Evolutionary conservation across 2,113 vertebrate genomes (phyloP).

Genomic region (Paramormyrops kingsleyae): DNA sequence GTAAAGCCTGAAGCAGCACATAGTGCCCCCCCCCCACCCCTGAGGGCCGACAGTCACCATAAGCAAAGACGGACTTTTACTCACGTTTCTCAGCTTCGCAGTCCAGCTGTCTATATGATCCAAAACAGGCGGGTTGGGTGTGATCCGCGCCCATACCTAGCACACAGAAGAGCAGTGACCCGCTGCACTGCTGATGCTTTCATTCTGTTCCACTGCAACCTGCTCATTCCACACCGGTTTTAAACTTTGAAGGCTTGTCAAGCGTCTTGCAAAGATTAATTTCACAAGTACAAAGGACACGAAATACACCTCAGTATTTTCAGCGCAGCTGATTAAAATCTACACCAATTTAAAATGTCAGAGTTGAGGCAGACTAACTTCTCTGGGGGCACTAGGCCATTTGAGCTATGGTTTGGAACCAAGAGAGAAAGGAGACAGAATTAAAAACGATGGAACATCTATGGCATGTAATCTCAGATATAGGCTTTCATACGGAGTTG

Average conservation of each 20-base stretch:
- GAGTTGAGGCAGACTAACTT: neutral
- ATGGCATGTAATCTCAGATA: neutral
- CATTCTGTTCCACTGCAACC: neutral
- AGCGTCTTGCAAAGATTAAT: neutral
- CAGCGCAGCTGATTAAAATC: neutral
- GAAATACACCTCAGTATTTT: neutral
- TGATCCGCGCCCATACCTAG: slow-evolving; percentile 91
- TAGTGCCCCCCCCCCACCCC: neutral
- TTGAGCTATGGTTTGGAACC: neutral
- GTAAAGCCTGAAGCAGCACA: neutral
- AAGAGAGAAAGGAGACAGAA: neutral
- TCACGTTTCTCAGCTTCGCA: slow-evolving; percentile 88
- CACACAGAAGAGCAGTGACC: neutral
- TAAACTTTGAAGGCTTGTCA: neutral
- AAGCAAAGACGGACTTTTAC: slow-evolving; percentile 21
- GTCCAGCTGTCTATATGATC: slow-evolving; percentile 89
- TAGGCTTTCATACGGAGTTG: neutral
- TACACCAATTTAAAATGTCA: neutral
- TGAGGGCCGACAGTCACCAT: neutral
- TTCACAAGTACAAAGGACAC: neutral
- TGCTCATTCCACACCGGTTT: neutral
- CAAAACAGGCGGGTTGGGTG: slow-evolving; percentile 73
- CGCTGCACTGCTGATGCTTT: neutral
- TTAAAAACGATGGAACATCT: neutral
- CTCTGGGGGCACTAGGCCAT: neutral